Conservation (phyloP, 2,113 vertebrate species). For the Macroglossus sobrinus region DNA sequence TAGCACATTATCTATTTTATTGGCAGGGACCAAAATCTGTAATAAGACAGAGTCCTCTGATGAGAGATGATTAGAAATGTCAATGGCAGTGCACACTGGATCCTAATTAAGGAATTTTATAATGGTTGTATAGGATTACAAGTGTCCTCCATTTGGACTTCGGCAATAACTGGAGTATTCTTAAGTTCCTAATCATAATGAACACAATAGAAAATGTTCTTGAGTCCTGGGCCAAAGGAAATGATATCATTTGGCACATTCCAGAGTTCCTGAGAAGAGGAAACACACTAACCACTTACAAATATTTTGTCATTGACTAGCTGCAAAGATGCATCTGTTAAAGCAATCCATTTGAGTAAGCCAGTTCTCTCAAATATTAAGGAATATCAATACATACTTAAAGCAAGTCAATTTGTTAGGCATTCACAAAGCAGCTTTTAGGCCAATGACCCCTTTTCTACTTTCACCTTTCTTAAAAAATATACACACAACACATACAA, state of each 20-base stretch:
- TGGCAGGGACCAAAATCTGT: conserved; percentile 43
- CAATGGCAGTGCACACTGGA: not conserved
- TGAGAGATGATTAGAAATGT: conserved; percentile 35
- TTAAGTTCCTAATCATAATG: conserved; percentile 47
- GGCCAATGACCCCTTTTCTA: not conserved
- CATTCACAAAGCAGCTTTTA: conserved; percentile 27
- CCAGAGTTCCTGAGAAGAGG: conserved; percentile 32
- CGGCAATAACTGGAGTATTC: conserved; percentile 33
- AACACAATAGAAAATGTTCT: conserved; percentile 54
- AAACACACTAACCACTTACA: conserved; percentile 36
- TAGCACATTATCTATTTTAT: conserved; percentile 53
- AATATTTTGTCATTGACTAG: conserved; percentile 61
- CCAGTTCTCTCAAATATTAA: conserved; percentile 38
- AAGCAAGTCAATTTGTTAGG: not conserved
- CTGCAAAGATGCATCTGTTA: conserved; percentile 49
- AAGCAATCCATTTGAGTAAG: conserved; percentile 3
- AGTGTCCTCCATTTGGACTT: conserved; percentile 38
- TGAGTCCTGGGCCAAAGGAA: conserved; percentile 24
- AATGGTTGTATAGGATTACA: conserved; percentile 39
- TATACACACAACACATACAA: not conserved
- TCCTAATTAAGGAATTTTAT: conserved; percentile 50
- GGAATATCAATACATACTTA: conserved; percentile 49
- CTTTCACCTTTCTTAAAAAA: conserved; percentile 22
- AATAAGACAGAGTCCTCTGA: conserved; percentile 45
- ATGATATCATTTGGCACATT: conserved; percentile 61